Conservation (phyloP, 2,113 vertebrate genomes). For the Okapia johnstoni region DNA sequence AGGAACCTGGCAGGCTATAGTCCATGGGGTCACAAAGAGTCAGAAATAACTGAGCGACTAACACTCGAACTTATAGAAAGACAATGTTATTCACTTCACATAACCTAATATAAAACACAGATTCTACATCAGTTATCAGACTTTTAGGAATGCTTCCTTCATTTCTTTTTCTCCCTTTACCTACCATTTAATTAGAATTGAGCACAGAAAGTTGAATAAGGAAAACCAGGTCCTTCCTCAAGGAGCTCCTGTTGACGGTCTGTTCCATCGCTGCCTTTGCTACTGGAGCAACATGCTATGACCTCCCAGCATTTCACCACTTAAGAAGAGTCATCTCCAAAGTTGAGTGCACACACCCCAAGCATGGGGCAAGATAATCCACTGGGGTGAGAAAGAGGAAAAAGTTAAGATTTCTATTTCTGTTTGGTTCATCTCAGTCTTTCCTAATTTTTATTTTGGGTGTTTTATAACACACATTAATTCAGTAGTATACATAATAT, state of each 20-base stretch:
- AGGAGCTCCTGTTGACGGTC: background rate
- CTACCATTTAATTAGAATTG: background rate
- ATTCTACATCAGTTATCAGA: background rate
- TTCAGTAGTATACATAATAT: background rate
- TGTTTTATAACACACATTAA: background rate
- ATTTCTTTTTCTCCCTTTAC: background rate
- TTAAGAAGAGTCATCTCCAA: background rate
- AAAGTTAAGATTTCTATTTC: background rate
- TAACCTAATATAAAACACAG: background rate
- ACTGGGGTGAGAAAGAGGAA: background rate
- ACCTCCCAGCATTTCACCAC: background rate
- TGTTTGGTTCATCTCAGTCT: background rate
- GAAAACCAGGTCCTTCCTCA: background rate
- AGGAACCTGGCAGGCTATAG: background rate
- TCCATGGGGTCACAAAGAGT: background rate
- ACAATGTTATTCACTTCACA: background rate
- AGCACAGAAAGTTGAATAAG: background rate
- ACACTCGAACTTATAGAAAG: background rate
- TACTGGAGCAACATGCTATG: background rate
- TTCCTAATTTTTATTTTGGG: background rate
- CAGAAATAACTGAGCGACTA: background rate
- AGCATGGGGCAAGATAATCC: background rate
- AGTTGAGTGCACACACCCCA: background rate
- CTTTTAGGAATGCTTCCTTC: background rate
- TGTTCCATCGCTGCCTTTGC: background rate